phyloP scores from a whole-genome alignment of 1,140 invertebrate genomes.

The Drosophila orena region DNA sequence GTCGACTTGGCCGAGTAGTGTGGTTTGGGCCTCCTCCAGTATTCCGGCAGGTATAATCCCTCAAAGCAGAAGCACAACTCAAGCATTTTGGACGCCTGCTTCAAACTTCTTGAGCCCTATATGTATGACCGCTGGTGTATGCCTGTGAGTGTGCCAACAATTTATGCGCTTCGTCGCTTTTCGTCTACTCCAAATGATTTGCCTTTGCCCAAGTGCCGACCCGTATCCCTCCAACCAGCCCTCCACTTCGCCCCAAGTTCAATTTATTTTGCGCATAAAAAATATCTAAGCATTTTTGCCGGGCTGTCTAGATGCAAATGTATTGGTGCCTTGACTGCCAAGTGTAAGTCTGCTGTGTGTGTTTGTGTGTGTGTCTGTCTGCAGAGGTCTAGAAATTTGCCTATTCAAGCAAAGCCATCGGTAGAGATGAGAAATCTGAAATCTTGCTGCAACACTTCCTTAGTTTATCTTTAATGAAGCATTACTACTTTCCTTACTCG shows the following conservation, averaged over 20 bases:
- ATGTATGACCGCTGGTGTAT: constrained; percentile 24
- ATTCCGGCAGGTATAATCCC: constrained; percentile 75
- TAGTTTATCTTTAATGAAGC: background rate
- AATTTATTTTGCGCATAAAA: constrained; percentile 80
- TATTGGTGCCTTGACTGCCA: constrained; percentile 36
- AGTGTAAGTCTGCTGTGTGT: constrained; percentile 18
- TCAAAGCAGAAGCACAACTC: constrained; percentile 73
- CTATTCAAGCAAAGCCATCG: constrained; percentile 37
- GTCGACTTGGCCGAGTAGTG: constrained; percentile 25
- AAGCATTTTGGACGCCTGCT: constrained; percentile 51
- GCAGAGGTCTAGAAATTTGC: constrained; percentile 48
- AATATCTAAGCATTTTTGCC: constrained; percentile 69
- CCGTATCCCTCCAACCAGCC: constrained; percentile 7
- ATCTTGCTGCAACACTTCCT: background rate
- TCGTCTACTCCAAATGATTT: constrained; percentile 76
- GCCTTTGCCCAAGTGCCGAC: constrained; percentile 36
- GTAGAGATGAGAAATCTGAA: constrained; percentile 34
- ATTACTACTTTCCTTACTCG: no score
- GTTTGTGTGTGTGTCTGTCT: constrained; percentile 9
- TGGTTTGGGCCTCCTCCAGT: constrained; percentile 10
- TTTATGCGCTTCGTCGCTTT: constrained; percentile 81
- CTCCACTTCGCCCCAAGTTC: constrained; percentile 53
- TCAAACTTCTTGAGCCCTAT: constrained; percentile 22
- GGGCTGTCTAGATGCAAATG: constrained; percentile 38
- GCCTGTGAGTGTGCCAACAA: constrained; percentile 45